Conservation (phyloP, 2,888 invertebrate species). For the Yponomeuta plumbellus region DNA sequence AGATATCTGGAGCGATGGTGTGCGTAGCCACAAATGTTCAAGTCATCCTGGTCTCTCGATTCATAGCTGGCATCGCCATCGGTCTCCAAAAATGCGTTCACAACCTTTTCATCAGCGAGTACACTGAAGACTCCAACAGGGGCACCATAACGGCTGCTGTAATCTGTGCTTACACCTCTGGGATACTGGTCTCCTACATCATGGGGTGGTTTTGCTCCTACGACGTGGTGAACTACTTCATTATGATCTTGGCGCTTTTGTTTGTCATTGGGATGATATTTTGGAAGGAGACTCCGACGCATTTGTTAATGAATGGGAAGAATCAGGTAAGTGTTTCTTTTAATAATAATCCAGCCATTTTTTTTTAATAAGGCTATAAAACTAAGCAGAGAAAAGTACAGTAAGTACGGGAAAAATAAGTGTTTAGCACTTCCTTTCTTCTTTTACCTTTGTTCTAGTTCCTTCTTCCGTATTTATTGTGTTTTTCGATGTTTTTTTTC, state of each 20-base stretch:
- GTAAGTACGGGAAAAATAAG: no score
- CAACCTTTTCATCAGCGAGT: background rate
- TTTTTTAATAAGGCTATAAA: no score
- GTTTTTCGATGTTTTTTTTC: no score
- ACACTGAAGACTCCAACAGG: background rate
- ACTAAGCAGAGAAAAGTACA: no score
- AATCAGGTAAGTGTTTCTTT: background rate
- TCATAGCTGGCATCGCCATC: background rate
- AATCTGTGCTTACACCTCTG: background rate
- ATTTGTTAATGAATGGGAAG: background rate
- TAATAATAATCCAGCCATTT: no score
- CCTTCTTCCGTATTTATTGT: no score
- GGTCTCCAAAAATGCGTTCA: background rate
- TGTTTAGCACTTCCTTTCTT: no score
- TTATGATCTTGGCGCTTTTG: background rate
- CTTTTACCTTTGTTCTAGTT: no score
- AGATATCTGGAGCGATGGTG: background rate
- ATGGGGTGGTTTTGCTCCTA: conserved; percentile 14
- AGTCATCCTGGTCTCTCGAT: background rate
- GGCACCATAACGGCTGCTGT: conserved; percentile 1
- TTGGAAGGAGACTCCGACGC: conserved; percentile 13
- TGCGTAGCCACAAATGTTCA: background rate
- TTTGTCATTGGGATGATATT: background rate
- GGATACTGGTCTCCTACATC: conserved; percentile 7
- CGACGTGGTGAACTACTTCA: conserved; percentile 1